These are phyloP conservation scores for Pygmarrhopalites habei DNA, from an alignment of 1,140 invertebrate genomes.

Conservation along the genomic window DNA sequence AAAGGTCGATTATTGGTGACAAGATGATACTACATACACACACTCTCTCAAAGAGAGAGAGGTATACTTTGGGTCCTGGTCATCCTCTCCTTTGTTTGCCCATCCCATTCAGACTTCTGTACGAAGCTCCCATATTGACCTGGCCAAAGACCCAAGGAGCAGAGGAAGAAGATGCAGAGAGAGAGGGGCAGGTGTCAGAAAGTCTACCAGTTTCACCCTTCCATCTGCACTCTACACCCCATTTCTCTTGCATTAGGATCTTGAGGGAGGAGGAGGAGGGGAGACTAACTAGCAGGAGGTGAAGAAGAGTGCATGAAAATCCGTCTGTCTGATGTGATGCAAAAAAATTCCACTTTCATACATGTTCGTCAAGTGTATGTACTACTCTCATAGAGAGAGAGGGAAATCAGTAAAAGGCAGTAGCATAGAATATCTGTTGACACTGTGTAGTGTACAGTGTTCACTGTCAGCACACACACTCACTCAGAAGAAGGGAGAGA, in stretches of 20 bases:
- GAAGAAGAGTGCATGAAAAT: not conserved
- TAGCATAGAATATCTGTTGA: too few relatives aligned
- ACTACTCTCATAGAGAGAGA: not conserved
- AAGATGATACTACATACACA: not conserved
- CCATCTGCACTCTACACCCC: not conserved
- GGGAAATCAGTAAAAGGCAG: not conserved
- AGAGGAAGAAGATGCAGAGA: not conserved
- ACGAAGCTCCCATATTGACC: not conserved
- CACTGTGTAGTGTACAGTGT: too few relatives aligned
- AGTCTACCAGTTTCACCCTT: not conserved
- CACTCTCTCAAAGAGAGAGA: not conserved
- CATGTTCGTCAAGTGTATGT: not conserved
- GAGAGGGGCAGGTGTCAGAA: not conserved
- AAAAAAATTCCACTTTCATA: slow-evolving; percentile 17
- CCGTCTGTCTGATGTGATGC: too few relatives aligned
- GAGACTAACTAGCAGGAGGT: not conserved
- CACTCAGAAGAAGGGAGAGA: too few relatives aligned
- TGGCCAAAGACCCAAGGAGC: not conserved
- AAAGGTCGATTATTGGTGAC: slow-evolving; percentile 21
- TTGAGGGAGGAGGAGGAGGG: not conserved
- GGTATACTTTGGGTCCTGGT: not conserved
- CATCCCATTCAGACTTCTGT: not conserved
- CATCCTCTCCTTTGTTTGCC: not conserved
- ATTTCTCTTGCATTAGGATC: not conserved
- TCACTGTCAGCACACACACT: too few relatives aligned